Conservation (phyloP, 2,113 vertebrate genomes). For the Paradoxurus hermaphroditus region DNA sequence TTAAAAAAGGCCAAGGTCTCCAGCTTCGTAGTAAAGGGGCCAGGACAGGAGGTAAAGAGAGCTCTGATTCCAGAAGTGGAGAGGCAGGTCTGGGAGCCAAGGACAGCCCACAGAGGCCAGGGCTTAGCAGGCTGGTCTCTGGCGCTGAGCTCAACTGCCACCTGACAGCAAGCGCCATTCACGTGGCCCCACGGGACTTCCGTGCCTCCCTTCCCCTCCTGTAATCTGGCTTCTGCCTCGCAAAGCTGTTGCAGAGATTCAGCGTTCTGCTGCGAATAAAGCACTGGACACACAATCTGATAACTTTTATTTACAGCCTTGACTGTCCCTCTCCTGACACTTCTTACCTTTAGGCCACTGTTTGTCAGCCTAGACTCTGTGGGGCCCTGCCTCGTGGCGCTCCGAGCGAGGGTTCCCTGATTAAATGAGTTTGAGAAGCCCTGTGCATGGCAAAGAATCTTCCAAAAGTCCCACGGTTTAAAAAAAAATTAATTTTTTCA, state of each 20-base stretch:
- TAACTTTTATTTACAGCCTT: background rate
- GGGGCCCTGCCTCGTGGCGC: background rate
- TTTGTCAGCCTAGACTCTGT: background rate
- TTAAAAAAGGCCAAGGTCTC: background rate
- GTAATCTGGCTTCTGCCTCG: background rate
- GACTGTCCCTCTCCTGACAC: background rate
- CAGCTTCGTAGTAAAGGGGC: background rate
- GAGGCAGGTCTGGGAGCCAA: background rate
- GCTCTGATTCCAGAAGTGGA: background rate
- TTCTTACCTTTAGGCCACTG: background rate
- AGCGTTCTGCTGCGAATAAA: accelerated
- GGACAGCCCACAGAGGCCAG: background rate
- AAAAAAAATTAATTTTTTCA: background rate
- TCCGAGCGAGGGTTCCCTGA: background rate
- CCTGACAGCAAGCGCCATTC: background rate
- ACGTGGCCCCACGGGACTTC: background rate
- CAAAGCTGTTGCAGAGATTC: too few species aligned
- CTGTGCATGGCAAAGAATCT: background rate
- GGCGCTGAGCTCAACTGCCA: too few species aligned
- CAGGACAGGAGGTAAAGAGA: background rate
- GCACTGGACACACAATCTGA: background rate
- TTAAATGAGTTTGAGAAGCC: background rate
- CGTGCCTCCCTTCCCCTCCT: background rate
- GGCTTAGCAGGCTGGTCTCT: too few species aligned
- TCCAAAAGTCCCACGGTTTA: background rate